Evolutionary conservation across 2,113 vertebrate genomes (phyloP), one percentile per base, ranked within the genome.

Genomic region (Centrocercus urophasianus): DNA sequence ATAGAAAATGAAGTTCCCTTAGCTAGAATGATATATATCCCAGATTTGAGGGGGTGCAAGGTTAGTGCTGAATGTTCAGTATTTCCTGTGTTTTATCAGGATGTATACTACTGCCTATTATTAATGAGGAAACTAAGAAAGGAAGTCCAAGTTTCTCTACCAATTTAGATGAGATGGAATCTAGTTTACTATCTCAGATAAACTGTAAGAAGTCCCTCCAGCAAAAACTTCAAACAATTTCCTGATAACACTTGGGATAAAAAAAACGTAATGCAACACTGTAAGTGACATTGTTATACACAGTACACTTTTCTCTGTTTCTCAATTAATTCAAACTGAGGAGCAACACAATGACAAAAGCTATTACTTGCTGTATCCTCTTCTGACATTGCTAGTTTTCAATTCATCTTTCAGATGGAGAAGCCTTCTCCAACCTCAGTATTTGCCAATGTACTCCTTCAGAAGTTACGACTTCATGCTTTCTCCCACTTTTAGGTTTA

Each of bases 91-190:
- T 48, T 22, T 48, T 48, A 48, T 48, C 47, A 48, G 11, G 47
- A 48, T 48, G 47, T 48, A 20, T 48, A 48, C 10, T 48, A 48
- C 24, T 48, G 47, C 47, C 21, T 48, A 48, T 48, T 48, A 22
- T 48, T 48, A 22, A 48, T 48, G 20, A 48, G 21, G 47, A 48
- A 48, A 82, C 32, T 65, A 57, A 40, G n/a, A 93, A 93, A 82
- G 83, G 77, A 95, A 94, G n/a, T 54, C 15, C 61, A 84, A 17
- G 38, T 76, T 76, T 83, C 40, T 79, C 54, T 83, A 52, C 14
- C n/a, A 72, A 38, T 43, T 89, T 40, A 65, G 47, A 45, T 36
- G 18, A 61, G 13, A 72, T 1, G 10, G 16, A 80, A 67, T 72
- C 43, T 84, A 75, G 60, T 57, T 78, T 52, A 22, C 48, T 82